Conservation (phyloP, 2,888 invertebrate genomes). For the Anthophora plumipes region DNA sequence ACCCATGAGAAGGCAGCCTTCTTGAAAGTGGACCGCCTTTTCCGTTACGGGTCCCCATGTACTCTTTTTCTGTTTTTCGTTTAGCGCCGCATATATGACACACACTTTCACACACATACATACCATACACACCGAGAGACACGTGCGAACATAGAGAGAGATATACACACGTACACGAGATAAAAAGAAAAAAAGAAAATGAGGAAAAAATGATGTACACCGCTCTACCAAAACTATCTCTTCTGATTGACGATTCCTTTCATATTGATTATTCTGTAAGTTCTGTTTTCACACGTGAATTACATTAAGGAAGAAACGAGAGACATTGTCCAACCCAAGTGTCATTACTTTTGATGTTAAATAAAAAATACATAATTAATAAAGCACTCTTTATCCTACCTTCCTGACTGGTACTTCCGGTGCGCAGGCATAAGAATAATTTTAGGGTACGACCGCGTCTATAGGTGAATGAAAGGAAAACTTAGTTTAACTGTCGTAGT, state of each 20-base stretch:
- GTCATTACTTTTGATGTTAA: conserved; percentile 85
- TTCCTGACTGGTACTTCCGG: conserved; percentile 45
- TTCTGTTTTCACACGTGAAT: conserved; percentile 82
- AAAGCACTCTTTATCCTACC: conserved; percentile 60
- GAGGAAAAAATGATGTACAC: conserved; percentile 70
- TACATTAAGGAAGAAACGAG: conserved; percentile 78
- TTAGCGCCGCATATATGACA: conserved; percentile 74
- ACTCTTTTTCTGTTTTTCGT: conserved; percentile 78
- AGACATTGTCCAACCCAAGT: conserved; percentile 84
- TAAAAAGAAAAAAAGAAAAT: conserved; percentile 54
- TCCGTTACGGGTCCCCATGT: conserved; percentile 70
- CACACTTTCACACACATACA: conserved; percentile 57
- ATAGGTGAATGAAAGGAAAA: background rate
- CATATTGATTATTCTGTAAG: conserved; percentile 82
- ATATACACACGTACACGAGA: conserved; percentile 57
- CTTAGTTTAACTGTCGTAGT: conserved; percentile 25
- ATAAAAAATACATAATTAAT: conserved; percentile 84
- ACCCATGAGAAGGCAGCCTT: conserved; percentile 69
- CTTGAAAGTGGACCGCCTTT: conserved; percentile 65
- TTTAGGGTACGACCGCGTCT: background rate
- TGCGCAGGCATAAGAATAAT: background rate
- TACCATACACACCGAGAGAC: conserved; percentile 48
- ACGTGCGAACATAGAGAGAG: conserved; percentile 53
- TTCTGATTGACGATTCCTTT: conserved; percentile 82
- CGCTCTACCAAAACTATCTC: conserved; percentile 77